Conservation (phyloP, 35 echinoderm and acorn worm species). For the Heliocidaris tuberculata region DNA sequence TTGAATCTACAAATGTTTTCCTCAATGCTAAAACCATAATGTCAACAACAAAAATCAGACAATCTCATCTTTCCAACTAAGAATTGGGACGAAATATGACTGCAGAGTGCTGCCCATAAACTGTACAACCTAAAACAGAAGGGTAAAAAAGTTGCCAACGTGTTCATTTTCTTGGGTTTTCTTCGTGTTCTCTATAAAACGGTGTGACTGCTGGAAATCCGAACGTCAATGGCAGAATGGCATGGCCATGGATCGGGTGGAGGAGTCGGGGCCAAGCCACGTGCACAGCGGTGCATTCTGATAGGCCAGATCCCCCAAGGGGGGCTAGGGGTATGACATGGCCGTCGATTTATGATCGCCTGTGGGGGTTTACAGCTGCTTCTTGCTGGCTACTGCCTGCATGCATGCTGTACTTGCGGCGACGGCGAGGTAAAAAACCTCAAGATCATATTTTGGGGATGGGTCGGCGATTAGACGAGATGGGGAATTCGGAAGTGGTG, state of each 20-base stretch:
- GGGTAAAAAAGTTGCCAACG: slow-evolving; percentile 45
- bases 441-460: not conserved
- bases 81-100: not conserved
- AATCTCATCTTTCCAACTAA: not conserved
- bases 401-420: not conserved
- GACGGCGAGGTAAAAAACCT: not conserved
- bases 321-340: slow-evolving; percentile 19
- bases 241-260: slow-evolving; percentile 36
- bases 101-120: not conserved
- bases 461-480: not conserved
- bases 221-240: not conserved
- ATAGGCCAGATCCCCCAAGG: slow-evolving; percentile 23
- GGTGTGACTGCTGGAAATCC: not conserved
- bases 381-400: not conserved
- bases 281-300: slow-evolving; percentile 39
- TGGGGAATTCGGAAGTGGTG: not conserved
- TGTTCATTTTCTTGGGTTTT: slow-evolving; percentile 46
- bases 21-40: not conserved
- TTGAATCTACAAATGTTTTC: not conserved
- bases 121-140: slow-evolving; percentile 20
- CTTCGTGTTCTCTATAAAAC: not conserved
- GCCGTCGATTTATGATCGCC: slow-evolving; percentile 43
- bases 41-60: not conserved
- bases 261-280: slow-evolving; percentile 11
- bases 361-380: slow-evolving; percentile 45